Conservation (phyloP, 2,113 vertebrate species). For the Stegastes partitus region DNA sequence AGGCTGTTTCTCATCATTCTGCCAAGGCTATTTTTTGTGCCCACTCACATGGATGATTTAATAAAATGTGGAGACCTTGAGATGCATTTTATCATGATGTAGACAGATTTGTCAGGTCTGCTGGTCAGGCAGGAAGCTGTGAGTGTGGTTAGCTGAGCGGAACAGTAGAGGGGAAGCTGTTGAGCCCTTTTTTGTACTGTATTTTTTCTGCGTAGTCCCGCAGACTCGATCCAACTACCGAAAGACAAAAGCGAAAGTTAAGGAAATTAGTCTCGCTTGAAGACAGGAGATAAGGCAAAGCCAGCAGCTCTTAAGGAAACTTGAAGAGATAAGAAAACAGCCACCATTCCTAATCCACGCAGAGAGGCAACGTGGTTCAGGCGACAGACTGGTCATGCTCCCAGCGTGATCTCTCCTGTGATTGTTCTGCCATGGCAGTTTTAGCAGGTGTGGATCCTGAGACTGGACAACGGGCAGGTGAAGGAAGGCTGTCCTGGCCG, state of each 20-base stretch:
- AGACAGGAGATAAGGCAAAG: not conserved
- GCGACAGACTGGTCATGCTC: conserved; percentile 30
- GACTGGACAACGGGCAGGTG: conserved; percentile 15
- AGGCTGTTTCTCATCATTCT: not conserved
- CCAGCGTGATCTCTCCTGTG: conserved; percentile 43
- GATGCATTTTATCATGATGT: not conserved
- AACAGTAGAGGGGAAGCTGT: conserved; percentile 70
- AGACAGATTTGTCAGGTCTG: conserved; percentile 3
- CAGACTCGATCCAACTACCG: conserved; percentile 16
- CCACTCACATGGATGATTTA: not conserved
- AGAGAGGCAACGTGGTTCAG: not conserved
- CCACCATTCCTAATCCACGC: not conserved
- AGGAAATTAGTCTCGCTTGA: not conserved
- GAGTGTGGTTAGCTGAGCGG: conserved; percentile 69
- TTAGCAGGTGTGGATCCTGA: conserved; percentile 26
- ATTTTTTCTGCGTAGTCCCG: conserved; percentile 45
- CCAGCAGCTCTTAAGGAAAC: not conserved
- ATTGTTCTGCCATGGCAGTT: conserved; percentile 47
- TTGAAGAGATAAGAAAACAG: conserved; percentile 17
- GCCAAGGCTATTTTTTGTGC: not conserved
- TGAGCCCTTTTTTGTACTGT: conserved; percentile 32
- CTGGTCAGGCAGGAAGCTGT: conserved; percentile 69
- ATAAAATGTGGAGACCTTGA: not conserved
- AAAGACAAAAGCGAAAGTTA: conserved; percentile 44
- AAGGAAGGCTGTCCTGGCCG: conserved; percentile 74